Percentiles rank a stretch among this genome's conserved stretches.
These are phyloP conservation scores for Ophraella communa DNA, from an alignment of 2,888 invertebrate genomes.

Conservation along the genomic window DNA sequence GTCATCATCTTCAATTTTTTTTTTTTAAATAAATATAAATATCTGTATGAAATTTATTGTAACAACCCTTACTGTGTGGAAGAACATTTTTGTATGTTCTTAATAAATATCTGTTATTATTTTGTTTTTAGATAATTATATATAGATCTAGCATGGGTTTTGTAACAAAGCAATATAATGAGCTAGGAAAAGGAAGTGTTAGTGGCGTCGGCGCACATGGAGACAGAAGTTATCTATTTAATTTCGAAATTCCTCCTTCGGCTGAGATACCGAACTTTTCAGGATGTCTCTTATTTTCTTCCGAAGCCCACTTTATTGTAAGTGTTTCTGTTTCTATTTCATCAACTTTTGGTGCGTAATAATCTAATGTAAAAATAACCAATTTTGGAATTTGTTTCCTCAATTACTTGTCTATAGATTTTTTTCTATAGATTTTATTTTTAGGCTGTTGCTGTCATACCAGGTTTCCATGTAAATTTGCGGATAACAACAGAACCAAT, in stretches of 20 bases:
- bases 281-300: background rate
- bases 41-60: too few species aligned
- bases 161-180: background rate
- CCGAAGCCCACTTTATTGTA: background rate
- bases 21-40: too few species aligned
- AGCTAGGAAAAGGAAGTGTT: conserved; percentile 7
- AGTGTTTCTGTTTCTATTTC: background rate
- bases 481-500: background rate
- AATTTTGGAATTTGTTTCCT: too few species aligned
- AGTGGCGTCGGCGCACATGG: background rate
- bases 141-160: background rate
- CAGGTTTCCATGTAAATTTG: background rate
- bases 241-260: background rate
- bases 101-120: too few species aligned
- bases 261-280: background rate
- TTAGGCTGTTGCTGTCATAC: background rate
- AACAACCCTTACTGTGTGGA: too few species aligned
- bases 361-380: too few species aligned
- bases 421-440: too few species aligned
- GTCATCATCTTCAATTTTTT: too few species aligned
- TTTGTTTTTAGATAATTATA: background rate
- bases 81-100: too few species aligned
- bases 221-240: background rate
- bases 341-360: too few species aligned
- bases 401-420: too few species aligned